Conservation (phyloP, 2,797 vertebrate genomes). For the Enteromius afrohamiltoni region DNA sequence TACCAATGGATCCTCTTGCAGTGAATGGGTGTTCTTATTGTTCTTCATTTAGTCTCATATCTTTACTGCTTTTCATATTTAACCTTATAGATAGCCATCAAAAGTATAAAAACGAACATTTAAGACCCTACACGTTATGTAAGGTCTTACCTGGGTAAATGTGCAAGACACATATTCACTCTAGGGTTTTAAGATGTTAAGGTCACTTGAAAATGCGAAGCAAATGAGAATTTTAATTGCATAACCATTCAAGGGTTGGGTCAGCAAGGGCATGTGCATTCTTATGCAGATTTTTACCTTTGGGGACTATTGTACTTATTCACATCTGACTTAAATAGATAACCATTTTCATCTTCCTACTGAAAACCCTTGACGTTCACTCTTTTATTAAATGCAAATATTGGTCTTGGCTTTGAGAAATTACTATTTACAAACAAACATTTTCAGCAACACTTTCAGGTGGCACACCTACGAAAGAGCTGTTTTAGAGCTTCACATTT, state of each 20-base stretch:
- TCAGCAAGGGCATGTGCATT: constrained; percentile 15
- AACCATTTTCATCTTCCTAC: constrained; percentile 9
- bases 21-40: background rate
- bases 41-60: background rate
- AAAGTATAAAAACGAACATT: background rate
- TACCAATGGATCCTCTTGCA: background rate
- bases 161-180: constrained; percentile 6
- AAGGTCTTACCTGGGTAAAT: constrained; percentile 3
- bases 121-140: background rate
- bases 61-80: background rate
- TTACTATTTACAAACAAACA: background rate
- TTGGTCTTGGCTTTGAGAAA: background rate
- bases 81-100: background rate
- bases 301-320: constrained; percentile 25
- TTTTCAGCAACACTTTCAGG: background rate
- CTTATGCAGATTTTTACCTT: constrained; percentile 43
- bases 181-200: constrained; percentile 15
- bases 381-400: constrained; percentile 33
- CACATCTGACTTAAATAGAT: constrained; percentile 17
- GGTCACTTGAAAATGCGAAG: constrained; percentile 1
- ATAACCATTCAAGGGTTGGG: background rate
- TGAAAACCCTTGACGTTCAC: constrained; percentile 4
- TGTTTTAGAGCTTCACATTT: background rate
- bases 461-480: background rate
- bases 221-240: constrained; percentile 28